These are phyloP conservation scores for Phaedon cochleariae DNA, from an alignment of 2,888 invertebrate species.

Conservation along the genomic window DNA sequence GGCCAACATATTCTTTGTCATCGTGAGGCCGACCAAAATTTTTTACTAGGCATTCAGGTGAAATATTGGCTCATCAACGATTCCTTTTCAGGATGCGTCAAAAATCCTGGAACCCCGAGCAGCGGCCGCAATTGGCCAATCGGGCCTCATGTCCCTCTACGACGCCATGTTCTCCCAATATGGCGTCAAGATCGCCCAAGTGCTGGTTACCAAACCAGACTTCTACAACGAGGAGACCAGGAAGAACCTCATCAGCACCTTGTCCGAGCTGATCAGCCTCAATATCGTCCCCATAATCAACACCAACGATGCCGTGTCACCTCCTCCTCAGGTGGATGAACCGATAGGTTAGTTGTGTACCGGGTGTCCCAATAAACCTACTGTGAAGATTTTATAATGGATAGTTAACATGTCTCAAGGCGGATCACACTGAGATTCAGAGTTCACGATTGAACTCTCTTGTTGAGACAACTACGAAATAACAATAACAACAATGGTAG, in stretches of 20 bases:
- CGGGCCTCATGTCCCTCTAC: slow-evolving; percentile 98
- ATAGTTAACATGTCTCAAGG: too few species aligned
- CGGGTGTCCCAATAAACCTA: too few species aligned
- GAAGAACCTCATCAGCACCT: slow-evolving; percentile 89
- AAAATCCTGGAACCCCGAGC: slow-evolving; percentile 85
- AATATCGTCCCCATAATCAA: slow-evolving; percentile 99
- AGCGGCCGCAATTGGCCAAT: slow-evolving; percentile 98
- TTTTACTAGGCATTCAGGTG: too few species aligned
- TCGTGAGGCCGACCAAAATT: too few species aligned
- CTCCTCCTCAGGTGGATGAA: slow-evolving; percentile 90
- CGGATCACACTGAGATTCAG: too few species aligned
- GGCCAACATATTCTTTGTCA: too few species aligned
- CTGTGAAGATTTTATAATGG: too few species aligned
- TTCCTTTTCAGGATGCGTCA: slow-evolving; percentile 69
- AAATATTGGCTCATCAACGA: too few species aligned
- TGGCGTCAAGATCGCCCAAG: slow-evolving; percentile 98
- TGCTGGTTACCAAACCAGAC: slow-evolving; percentile 98
- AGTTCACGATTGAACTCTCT: too few species aligned
- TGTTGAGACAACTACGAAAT: too few species aligned
- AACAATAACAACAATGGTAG: too few species aligned
- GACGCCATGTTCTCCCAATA: slow-evolving; percentile 99
- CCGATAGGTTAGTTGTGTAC: slow-evolving; percentile 59
- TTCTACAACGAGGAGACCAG: slow-evolving; percentile 97
- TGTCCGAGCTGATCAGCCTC: slow-evolving; percentile 92
- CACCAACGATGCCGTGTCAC: slow-evolving; percentile 98